Conservation (phyloP, 2,113 vertebrate species). For the Petromus typicus region DNA sequence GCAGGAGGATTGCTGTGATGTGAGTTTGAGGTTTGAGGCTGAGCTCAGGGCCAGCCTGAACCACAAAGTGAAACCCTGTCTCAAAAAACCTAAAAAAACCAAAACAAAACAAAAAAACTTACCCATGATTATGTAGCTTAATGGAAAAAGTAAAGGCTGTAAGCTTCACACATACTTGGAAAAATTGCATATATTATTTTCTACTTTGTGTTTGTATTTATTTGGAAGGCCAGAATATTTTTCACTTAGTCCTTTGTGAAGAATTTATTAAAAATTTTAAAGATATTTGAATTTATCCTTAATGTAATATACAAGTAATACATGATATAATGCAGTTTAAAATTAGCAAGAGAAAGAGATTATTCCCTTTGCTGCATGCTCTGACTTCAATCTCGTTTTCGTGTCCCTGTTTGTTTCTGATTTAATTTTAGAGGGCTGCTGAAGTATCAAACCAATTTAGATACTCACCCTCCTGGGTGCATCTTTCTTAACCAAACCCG, state of each 20-base stretch:
- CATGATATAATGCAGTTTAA: not conserved
- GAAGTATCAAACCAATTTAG: conserved; percentile 96
- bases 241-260: not conserved
- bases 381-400: conserved; percentile 30
- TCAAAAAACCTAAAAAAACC: too few species aligned
- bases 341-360: conserved; percentile 36
- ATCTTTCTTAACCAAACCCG: conserved; percentile 89
- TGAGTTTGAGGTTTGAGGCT: too few species aligned
- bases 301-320: not conserved
- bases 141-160: not conserved
- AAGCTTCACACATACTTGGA: not conserved
- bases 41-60: too few species aligned
- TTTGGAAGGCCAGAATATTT: not conserved
- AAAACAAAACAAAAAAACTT: too few species aligned
- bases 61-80: too few species aligned
- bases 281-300: conserved; percentile 31
- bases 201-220: not conserved
- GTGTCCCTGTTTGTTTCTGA: conserved; percentile 16
- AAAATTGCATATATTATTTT: not conserved
- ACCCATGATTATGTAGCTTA: not conserved
- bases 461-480: conserved; percentile 96
- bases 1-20: too few species aligned
- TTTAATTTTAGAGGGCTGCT: conserved; percentile 92
- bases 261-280: not conserved
- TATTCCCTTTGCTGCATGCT: conserved; percentile 23